Conservation (phyloP, 1,140 invertebrate species). For the Aphidius ervi region DNA sequence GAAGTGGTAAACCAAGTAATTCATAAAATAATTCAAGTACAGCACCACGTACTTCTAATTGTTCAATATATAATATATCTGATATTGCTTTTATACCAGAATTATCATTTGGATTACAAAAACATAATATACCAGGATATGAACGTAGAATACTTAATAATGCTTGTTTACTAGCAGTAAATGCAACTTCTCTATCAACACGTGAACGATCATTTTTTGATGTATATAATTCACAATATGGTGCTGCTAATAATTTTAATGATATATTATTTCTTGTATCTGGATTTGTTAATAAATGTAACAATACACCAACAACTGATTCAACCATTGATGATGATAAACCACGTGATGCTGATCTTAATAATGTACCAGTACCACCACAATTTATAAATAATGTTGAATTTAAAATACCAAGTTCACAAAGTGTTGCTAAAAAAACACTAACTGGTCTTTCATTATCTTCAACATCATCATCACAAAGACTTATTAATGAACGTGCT, state of each 20-base stretch:
- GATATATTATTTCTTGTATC: conserved; percentile 75
- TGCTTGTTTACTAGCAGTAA: conserved; percentile 78
- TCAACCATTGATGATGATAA: conserved; percentile 77
- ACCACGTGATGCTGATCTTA: conserved; percentile 76
- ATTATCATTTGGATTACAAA: conserved; percentile 71
- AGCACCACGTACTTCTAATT: conserved; percentile 83
- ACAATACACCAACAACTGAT: conserved; percentile 75
- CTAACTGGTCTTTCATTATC: conserved; percentile 76
- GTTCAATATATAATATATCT: conserved; percentile 81
- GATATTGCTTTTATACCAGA: conserved; percentile 78
- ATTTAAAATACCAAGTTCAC: conserved; percentile 84
- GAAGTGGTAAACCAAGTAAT: conserved; percentile 76
- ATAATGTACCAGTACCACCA: conserved; percentile 78
- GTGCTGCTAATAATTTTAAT: conserved; percentile 79
- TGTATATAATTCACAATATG: conserved; percentile 88
- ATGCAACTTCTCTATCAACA: conserved; percentile 77
- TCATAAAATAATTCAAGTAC: conserved; percentile 89
- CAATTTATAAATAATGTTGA: conserved; percentile 73
- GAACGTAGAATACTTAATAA: conserved; percentile 81
- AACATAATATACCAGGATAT: conserved; percentile 83
- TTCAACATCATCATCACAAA: conserved; percentile 75
- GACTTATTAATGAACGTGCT: conserved; percentile 71
- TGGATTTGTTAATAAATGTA: conserved; percentile 83
- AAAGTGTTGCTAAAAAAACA: conserved; percentile 78
- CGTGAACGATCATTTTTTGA: conserved; percentile 58